phyloP scores from a whole-genome alignment of 2,113 vertebrate species.

The Stigmatopora argus region DNA sequence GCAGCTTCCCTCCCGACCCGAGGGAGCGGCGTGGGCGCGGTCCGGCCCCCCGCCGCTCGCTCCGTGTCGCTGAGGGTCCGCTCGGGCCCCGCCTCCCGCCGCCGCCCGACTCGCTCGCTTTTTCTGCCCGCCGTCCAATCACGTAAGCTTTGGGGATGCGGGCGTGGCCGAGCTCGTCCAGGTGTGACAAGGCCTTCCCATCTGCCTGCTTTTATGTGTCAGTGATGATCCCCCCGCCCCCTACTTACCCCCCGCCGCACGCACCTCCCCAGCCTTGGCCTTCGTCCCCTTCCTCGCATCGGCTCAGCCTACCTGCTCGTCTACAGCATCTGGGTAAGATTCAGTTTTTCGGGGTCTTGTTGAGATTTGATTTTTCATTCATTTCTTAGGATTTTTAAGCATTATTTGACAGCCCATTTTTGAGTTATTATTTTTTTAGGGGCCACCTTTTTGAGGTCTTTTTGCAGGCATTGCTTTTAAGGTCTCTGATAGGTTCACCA shows the following conservation, averaged over 20 bases:
- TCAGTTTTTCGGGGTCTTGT: no score
- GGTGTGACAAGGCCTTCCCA: not conserved
- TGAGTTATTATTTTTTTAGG: no score
- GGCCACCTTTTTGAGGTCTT: no score
- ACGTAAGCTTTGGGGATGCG: constrained; percentile 50
- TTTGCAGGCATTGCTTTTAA: no score
- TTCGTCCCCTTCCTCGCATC: constrained; percentile 9
- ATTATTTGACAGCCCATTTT: no score
- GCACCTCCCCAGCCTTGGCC: constrained; percentile 14
- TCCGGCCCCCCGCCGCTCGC: constrained; percentile 48
- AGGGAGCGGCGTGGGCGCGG: constrained; percentile 46
- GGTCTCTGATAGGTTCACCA: no score
- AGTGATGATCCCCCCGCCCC: constrained; percentile 70
- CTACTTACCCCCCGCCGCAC: constrained; percentile 58
- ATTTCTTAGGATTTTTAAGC: no score
- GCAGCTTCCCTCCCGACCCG: constrained; percentile 33
- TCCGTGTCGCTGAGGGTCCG: constrained; percentile 67
- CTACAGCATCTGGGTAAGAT: constrained; percentile 60
- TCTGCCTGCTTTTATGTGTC: constrained; percentile 25
- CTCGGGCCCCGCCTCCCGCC: constrained; percentile 59
- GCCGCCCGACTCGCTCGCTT: constrained; percentile 59
- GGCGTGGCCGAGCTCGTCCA: not conserved
- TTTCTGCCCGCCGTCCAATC: constrained; percentile 63
- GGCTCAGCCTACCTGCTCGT: constrained; percentile 51
- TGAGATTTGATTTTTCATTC: no score